Evolutionary conservation across 2,797 vertebrate genomes (phyloP).

Genomic region (Sarcoramphus papa): DNA sequence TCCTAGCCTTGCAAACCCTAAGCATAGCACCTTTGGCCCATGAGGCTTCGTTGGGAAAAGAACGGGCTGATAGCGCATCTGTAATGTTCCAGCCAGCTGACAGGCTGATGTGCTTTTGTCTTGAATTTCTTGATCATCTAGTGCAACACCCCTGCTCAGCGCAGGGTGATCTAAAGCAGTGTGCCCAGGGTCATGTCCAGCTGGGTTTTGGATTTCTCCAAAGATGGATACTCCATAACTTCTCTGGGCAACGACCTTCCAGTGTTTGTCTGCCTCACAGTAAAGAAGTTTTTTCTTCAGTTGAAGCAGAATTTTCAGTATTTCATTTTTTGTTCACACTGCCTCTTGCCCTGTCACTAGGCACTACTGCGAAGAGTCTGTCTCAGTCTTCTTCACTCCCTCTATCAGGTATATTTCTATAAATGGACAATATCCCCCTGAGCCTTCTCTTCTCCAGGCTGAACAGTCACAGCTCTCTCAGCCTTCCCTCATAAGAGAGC

Average conservation of each 20-base stretch:
- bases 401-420: not conserved
- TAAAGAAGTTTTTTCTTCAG: not conserved
- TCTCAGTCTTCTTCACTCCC: not conserved
- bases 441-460: not conserved
- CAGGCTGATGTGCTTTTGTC: not conserved
- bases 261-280: not conserved
- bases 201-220: not conserved
- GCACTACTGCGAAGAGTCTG: not conserved
- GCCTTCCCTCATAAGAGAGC: not conserved
- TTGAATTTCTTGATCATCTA: not conserved
- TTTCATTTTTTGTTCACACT: not conserved
- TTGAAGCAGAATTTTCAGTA: not conserved
- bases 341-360: not conserved
- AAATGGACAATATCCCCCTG: too few relatives aligned
- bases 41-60: not conserved
- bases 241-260: not conserved
- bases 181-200: not conserved
- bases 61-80: accelerated
- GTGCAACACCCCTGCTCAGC: not conserved
- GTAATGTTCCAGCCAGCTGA: not conserved
- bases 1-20: not conserved
- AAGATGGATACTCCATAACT: not conserved
- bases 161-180: not conserved
- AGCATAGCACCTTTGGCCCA: not conserved
- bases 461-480: not conserved